These are phyloP conservation scores for Netelia virgata DNA, from an alignment of 2,888 invertebrate species.

Conservation along the genomic window DNA sequence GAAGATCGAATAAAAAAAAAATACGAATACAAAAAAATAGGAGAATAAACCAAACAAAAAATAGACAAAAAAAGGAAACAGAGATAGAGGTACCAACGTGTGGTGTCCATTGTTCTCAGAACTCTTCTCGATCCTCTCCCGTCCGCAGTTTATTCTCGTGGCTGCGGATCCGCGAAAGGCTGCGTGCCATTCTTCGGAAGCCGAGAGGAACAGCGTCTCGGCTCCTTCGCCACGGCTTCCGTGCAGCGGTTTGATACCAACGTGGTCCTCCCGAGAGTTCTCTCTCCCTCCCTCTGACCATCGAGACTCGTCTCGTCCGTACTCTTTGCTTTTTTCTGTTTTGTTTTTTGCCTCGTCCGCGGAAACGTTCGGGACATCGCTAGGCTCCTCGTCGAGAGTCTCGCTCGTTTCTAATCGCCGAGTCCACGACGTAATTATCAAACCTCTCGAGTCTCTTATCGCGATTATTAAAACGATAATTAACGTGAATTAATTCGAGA, in stretches of 20 bases:
- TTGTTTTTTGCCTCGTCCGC: constrained; percentile 49
- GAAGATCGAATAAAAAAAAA: not conserved
- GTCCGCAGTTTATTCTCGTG: constrained; percentile 23
- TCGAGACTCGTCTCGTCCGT: not conserved
- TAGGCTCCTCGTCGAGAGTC: not conserved
- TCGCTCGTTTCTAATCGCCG: not conserved
- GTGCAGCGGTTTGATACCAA: not conserved
- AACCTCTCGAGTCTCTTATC: too few species aligned
- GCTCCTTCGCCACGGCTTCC: constrained; percentile 23
- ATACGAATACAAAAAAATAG: not conserved
- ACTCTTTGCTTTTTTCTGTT: constrained; percentile 46
- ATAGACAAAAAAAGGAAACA: constrained; percentile 31
- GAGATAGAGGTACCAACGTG: constrained; percentile 42
- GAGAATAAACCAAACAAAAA: constrained; percentile 9
- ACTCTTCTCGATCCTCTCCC: constrained; percentile 38
- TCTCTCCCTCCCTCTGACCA: not conserved
- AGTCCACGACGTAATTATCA: too few species aligned
- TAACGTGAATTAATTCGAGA: too few species aligned
- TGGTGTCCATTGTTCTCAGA: constrained; percentile 66
- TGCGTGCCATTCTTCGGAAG: constrained; percentile 64
- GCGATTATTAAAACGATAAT: too few species aligned
- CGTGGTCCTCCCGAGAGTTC: constrained; percentile 27
- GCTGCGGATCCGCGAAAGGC: constrained; percentile 56
- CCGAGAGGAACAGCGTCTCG: constrained; percentile 26
- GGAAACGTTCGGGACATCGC: constrained; percentile 55